phyloP scores from a whole-genome alignment of 2,888 invertebrate species.

The Minunthozetes semirufus region DNA sequence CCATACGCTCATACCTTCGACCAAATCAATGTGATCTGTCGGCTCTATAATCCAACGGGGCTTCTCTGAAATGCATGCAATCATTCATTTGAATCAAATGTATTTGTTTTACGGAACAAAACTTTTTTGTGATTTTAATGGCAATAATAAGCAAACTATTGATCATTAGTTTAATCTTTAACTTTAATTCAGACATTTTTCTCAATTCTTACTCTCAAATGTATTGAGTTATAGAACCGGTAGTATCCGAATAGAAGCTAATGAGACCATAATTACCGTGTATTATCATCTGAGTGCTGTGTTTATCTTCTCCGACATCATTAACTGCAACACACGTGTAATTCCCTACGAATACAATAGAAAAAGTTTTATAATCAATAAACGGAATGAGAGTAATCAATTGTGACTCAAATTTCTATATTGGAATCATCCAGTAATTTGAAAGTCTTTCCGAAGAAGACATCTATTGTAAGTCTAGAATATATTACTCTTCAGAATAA shows the following conservation, averaged over 20 bases:
- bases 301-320: constrained; percentile 34
- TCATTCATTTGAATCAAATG: neutral
- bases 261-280: constrained; percentile 31
- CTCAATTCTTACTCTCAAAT: neutral
- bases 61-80: constrained; percentile 20
- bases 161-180: too few relatives aligned
- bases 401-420: too few relatives aligned
- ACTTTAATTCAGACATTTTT: neutral
- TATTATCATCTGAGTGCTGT: constrained; percentile 30
- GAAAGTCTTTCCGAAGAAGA: too few relatives aligned
- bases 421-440: too few relatives aligned
- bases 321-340: constrained; percentile 36
- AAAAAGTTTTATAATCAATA: neutral
- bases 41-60: constrained; percentile 36
- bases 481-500: neutral
- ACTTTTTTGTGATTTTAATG: neutral
- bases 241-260: neutral
- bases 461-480: neutral
- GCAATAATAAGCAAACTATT: neutral
- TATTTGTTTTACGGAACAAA: neutral
- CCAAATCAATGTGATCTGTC: constrained; percentile 21
- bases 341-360: constrained; percentile 23
- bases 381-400: too few relatives aligned
- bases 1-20: constrained; percentile 32
- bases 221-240: neutral